Evolutionary conservation across 2,888 invertebrate species (phyloP).

Genomic region (Mythimna impura): DNA sequence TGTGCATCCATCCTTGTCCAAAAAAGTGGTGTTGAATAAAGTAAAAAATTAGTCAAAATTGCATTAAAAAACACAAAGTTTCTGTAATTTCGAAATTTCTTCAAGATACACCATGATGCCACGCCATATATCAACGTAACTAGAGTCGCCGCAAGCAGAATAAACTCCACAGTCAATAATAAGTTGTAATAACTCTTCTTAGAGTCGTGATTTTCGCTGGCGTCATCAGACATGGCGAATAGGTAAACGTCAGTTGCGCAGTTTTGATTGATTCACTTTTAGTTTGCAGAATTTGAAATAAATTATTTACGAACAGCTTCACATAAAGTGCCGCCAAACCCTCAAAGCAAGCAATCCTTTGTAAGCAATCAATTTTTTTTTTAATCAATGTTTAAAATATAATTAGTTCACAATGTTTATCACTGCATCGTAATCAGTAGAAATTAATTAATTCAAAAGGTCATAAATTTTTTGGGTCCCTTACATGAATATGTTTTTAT

Average conservation of each 20-base stretch:
- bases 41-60: neutral
- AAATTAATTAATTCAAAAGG: no score
- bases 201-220: neutral
- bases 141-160: neutral
- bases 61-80: slow-evolving; percentile 5
- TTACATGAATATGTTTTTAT: no score
- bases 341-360: neutral
- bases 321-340: neutral
- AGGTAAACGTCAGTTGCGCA: no score
- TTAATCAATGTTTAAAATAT: no score
- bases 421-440: no score
- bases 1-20: neutral
- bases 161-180: neutral
- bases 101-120: slow-evolving; percentile 3
- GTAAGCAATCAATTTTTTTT: no score
- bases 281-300: neutral
- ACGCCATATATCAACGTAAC: neutral
- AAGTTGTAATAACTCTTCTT: neutral
- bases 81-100: slow-evolving; percentile 2
- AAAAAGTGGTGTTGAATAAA: neutral
- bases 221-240: neutral
- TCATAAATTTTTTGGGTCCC: no score
- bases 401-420: no score
- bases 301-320: neutral
- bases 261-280: no score